Conservation (phyloP, 1,140 invertebrate species). For the fruit fly (Drosophila melanogaster) region Release_6_plus_ISO1_MT NT_037436.4:15070501-15071000, state of each 20-base stretch:
- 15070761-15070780: neutral
- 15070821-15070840: slow-evolving; percentile 55
- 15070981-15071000: neutral
- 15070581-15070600: slow-evolving; percentile 92
- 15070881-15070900: slow-evolving; percentile 52
- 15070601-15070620: slow-evolving; percentile 91
- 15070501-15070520: slow-evolving; percentile 87
- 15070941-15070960: neutral
- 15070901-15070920: slow-evolving; percentile 8
- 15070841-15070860: slow-evolving; percentile 52
- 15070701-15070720: too few relatives aligned
- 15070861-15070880: slow-evolving; percentile 39
- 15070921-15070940: neutral
- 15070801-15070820: neutral
- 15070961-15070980: neutral
- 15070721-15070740: too few relatives aligned
- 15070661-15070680: neutral
- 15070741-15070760: neutral
- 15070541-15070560: slow-evolving; percentile 91
- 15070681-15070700: too few relatives aligned
- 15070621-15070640: slow-evolving; percentile 90
- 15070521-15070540: slow-evolving; percentile 89
- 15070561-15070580: slow-evolving; percentile 91
- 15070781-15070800: slow-evolving; percentile 6
- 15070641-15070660: slow-evolving; percentile 1